phyloP scores from a whole-genome alignment of 2,113 vertebrate species.

The Gallinago undulata region DNA sequence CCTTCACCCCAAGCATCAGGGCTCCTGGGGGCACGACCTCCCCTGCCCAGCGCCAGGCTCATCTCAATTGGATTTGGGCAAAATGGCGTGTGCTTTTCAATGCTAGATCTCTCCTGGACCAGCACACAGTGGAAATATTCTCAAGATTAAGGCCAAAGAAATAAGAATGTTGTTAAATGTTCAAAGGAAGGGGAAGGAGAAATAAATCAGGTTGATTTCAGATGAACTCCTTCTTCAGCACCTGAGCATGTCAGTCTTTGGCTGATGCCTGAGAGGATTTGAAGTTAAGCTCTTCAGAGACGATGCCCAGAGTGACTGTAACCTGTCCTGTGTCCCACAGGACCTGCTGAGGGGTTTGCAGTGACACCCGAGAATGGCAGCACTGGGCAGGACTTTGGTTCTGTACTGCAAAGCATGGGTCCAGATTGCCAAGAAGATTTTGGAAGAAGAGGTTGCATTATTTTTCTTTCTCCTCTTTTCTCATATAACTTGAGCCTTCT shows the following conservation, averaged over 20 bases:
- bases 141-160: background rate
- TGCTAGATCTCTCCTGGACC: background rate
- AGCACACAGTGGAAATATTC: background rate
- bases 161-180: background rate
- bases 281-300: background rate
- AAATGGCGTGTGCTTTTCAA: background rate
- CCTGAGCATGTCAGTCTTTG: background rate
- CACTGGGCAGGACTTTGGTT: background rate
- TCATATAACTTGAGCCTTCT: background rate
- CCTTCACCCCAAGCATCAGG: background rate
- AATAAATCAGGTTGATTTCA: background rate
- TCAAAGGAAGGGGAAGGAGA: background rate
- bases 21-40: background rate
- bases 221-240: background rate
- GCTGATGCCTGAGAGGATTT: background rate
- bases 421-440: background rate
- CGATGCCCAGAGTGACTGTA: rapidly evolving
- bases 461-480: background rate
- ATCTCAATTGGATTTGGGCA: background rate
- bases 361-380: background rate
- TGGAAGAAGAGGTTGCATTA: background rate
- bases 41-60: background rate
- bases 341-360: background rate
- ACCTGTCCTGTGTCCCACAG: background rate
- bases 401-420: background rate